A percentile compares a stretch with the other conserved stretches of the same genome.
Conservation (phyloP, 2,797 vertebrate genomes). For the Ptychobarbus kaznakovi region DNA sequence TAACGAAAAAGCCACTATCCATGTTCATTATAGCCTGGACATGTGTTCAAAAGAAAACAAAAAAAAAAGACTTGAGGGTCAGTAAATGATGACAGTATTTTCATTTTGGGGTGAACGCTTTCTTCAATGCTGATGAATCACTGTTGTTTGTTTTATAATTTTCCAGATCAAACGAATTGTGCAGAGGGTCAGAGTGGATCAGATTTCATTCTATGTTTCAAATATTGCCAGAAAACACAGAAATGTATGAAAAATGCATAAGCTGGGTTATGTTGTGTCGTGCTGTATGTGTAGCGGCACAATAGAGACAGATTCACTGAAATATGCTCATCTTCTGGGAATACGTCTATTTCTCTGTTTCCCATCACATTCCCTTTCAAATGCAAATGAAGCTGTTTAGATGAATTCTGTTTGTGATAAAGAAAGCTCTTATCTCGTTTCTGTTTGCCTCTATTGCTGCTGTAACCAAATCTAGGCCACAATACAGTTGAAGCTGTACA, state of each 20-base stretch:
- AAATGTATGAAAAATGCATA: conserved; percentile 26
- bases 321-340: conserved; percentile 46
- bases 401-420: conserved; percentile 39
- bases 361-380: conserved; percentile 48
- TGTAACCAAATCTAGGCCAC: conserved; percentile 47
- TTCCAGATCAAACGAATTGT: conserved; percentile 21
- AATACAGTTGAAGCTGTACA: conserved; percentile 17
- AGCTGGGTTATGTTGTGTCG: conserved; percentile 6
- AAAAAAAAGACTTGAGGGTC: background rate
- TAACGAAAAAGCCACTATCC: background rate
- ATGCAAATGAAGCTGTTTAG: conserved; percentile 50
- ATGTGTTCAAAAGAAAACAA: background rate
- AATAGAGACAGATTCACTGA: conserved; percentile 10
- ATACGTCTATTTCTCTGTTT: conserved; percentile 56
- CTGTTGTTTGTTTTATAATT: background rate
- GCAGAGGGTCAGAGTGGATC: background rate
- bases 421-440: conserved; percentile 11
- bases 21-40: background rate
- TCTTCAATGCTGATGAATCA: background rate
- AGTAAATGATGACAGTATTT: background rate
- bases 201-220: conserved; percentile 22
- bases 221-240: conserved; percentile 27
- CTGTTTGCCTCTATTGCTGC: background rate
- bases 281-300: background rate
- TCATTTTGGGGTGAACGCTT: background rate